These are phyloP conservation scores for Muscicapa adusta DNA, from an alignment of 2,113 vertebrate genomes.

Conservation along the genomic window DNA sequence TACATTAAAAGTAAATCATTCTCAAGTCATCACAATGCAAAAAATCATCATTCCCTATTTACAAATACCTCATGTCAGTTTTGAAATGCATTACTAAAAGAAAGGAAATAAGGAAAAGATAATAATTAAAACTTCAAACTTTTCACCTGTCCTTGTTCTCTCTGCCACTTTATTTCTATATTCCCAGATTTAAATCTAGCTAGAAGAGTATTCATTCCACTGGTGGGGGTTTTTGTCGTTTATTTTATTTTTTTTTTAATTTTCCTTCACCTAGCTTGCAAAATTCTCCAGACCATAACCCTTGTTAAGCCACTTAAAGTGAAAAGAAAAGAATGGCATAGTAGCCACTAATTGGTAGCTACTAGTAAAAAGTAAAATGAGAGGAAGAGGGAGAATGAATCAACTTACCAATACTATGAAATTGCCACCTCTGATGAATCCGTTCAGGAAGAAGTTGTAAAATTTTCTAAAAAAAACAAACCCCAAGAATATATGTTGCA, in stretches of 20 bases:
- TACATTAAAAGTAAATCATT: neutral
- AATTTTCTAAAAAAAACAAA: constrained; percentile 86
- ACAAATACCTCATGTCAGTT: neutral
- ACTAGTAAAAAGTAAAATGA: neutral
- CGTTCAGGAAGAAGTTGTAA: constrained; percentile 95
- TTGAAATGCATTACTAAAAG: neutral
- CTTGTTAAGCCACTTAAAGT: neutral
- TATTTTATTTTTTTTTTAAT: neutral
- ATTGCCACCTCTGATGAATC: constrained; percentile 97
- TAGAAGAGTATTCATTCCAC: neutral
- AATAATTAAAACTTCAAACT: neutral
- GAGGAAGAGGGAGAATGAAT: neutral
- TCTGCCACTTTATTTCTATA: neutral
- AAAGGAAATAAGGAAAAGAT: neutral
- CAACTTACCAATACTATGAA: constrained; percentile 96
- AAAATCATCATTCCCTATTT: neutral
- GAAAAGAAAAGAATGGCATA: neutral
- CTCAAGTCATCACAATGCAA: neutral
- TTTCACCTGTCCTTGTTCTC: neutral
- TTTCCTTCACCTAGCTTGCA: neutral
- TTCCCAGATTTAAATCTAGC: neutral
- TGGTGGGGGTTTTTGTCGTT: rapidly evolving
- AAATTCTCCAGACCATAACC: neutral
- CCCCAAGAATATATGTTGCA: neutral
- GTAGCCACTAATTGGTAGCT: neutral